Conservation (phyloP, 1,140 invertebrate genomes). For the Euura saliciscinereae region DNA sequence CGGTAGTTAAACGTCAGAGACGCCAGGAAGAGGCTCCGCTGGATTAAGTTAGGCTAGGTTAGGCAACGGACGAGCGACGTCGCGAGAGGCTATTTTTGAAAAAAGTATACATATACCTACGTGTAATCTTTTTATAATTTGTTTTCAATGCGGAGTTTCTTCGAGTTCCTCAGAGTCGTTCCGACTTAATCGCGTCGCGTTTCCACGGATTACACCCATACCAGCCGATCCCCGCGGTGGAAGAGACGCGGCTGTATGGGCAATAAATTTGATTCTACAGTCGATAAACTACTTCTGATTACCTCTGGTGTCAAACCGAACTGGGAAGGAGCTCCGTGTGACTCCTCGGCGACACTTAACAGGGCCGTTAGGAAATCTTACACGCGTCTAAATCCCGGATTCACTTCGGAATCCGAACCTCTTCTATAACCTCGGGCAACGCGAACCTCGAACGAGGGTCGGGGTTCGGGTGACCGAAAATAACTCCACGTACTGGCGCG, state of each 20-base stretch:
- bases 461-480: not conserved
- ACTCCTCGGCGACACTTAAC: not conserved
- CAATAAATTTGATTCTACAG: conserved; percentile 1
- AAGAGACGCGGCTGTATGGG: not conserved
- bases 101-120: no score
- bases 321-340: not conserved
- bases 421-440: not conserved
- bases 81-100: no score
- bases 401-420: not conserved
- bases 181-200: no score
- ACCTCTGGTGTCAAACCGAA: not conserved
- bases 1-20: no score
- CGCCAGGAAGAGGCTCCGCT: no score
- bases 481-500: not conserved
- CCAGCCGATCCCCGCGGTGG: no score
- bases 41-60: no score
- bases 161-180: no score
- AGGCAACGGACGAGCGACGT: no score
- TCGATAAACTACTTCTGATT: conserved; percentile 4
- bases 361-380: conserved; percentile 3
- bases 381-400: not conserved
- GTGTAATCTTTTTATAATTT: no score
- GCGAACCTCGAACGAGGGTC: not conserved
- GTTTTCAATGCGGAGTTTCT: no score
- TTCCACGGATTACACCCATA: no score